phyloP scores from a whole-genome alignment of 2,888 invertebrate species.

The Desoria tigrina region DNA sequence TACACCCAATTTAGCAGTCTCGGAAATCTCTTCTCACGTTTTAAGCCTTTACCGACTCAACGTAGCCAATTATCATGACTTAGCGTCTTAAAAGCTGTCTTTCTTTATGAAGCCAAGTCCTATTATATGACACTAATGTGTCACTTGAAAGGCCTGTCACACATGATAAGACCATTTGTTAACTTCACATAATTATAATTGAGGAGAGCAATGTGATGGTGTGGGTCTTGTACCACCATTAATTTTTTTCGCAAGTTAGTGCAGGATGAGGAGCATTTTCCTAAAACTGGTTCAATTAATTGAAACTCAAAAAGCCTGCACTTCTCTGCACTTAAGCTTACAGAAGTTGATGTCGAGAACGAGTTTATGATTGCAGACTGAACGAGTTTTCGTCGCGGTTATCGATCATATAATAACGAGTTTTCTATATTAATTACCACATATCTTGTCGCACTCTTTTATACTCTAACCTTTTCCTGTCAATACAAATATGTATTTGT shows the following conservation, averaged over 20 bases:
- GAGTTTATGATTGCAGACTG: slow-evolving; percentile 21
- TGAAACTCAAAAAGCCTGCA: slow-evolving; percentile 20
- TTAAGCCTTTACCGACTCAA: too few relatives aligned
- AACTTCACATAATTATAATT: slow-evolving; percentile 4
- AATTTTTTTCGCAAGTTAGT: background rate
- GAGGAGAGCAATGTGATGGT: background rate
- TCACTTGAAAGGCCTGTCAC: slow-evolving; percentile 1
- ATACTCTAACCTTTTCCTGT: slow-evolving; percentile 3
- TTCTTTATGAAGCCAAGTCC: too few relatives aligned
- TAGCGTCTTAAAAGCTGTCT: background rate
- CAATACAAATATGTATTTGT: slow-evolving; percentile 10
- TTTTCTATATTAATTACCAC: slow-evolving; percentile 13
- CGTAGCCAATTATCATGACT: slow-evolving; percentile 3
- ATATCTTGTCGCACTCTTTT: slow-evolving; percentile 1
- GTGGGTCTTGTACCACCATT: background rate
- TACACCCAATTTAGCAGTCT: background rate
- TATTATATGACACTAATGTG: slow-evolving; percentile 11
- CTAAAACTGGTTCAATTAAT: slow-evolving; percentile 23
- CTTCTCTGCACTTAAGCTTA: slow-evolving; percentile 11
- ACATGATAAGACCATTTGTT: slow-evolving; percentile 13
- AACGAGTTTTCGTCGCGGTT: slow-evolving; percentile 22
- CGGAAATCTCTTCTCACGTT: background rate
- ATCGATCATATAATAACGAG: slow-evolving; percentile 17
- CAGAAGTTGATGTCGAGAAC: slow-evolving; percentile 17
- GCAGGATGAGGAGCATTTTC: background rate